Base-by-base conservation (phyloP, 2,888 invertebrate species). In the Coelogynopora nodosa region DNA sequence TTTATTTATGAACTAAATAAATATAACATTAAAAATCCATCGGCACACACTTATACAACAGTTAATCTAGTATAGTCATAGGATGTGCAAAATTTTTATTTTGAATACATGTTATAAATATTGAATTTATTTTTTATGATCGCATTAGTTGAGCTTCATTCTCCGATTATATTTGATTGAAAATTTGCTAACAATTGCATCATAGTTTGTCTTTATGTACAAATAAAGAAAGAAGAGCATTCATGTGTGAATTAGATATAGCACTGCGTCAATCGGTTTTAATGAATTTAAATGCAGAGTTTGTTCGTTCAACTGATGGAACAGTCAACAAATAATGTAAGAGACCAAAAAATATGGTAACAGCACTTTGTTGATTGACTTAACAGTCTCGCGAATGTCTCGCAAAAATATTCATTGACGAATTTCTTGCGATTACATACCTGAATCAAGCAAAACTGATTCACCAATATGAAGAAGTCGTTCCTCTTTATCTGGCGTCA, bases 121-220 rank as follows among this genome's bases (percentile, higher is more conserved):
- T n/a, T 10, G 49, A 10, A 10, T 49, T 49, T 49, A 49, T 10
- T 10, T 49, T 49, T 49, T 49, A 49, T 18, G 18, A 10, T 49
- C 5, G 49, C 49, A 49, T 10, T 49, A n/a, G n/a, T n/a, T n/a
- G n/a, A 23, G 74, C 27, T 13, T 74, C 74, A 74, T 74, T 26
- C 74, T 13, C 23, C 23, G 18, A 74, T 74, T 74, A 13, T 10
- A 74, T 74, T 23, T 74, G 27, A n/a, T 74, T 23, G 74, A 74
- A 74, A 74, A 74, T 74, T 74, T 74, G 74, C 27, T 74, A 13
- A 74, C 74, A 74, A 74, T 74, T 23, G 74, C 5, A 74, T 74
- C 74, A 74, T 23, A 74, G 74, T 74, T 26, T 26, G 23, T n/a
- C 2, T 74, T 13, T 5, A 74, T 74, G 27, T 13, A 5, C n/a